These are phyloP conservation scores for Elachura formosa DNA, from an alignment of 2,113 vertebrate genomes.

Conservation along the genomic window DNA sequence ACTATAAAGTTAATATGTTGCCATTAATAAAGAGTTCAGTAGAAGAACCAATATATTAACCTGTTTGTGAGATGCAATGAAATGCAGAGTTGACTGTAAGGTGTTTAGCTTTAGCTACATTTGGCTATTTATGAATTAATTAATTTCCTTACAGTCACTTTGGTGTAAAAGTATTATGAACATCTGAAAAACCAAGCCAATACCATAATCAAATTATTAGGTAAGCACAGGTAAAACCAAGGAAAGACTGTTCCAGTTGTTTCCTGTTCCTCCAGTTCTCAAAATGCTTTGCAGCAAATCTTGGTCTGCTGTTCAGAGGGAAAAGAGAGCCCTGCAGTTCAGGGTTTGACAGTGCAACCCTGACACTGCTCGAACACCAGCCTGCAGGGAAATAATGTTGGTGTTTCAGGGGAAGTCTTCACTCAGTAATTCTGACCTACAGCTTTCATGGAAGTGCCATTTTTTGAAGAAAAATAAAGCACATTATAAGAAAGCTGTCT, in stretches of 20 bases:
- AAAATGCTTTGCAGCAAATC: not conserved
- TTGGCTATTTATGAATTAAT: not conserved
- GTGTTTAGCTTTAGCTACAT: not conserved
- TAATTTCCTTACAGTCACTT: not conserved
- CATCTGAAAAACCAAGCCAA: not conserved
- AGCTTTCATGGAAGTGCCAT: not conserved
- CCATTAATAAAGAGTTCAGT: not conserved
- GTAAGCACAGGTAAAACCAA: not conserved
- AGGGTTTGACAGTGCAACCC: not conserved
- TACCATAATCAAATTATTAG: not conserved
- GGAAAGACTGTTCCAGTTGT: not conserved
- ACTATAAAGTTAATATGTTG: not conserved
- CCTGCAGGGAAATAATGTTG: not conserved
- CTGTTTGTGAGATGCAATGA: not conserved
- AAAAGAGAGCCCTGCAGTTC: not conserved
- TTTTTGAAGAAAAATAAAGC: not conserved
- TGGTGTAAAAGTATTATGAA: not conserved
- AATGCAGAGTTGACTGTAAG: not conserved
- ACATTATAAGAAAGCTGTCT: not conserved
- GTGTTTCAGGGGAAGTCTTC: not conserved
- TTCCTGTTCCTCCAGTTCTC: not conserved
- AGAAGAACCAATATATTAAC: not conserved
- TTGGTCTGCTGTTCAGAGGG: not conserved
- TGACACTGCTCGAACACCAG: not conserved
- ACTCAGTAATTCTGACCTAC: not conserved